Percentiles rank a stretch among this genome's conserved stretches.
These are phyloP conservation scores for Gonatopus flavifemur DNA, from an alignment of 1,140 invertebrate genomes.

Conservation along the genomic window DNA sequence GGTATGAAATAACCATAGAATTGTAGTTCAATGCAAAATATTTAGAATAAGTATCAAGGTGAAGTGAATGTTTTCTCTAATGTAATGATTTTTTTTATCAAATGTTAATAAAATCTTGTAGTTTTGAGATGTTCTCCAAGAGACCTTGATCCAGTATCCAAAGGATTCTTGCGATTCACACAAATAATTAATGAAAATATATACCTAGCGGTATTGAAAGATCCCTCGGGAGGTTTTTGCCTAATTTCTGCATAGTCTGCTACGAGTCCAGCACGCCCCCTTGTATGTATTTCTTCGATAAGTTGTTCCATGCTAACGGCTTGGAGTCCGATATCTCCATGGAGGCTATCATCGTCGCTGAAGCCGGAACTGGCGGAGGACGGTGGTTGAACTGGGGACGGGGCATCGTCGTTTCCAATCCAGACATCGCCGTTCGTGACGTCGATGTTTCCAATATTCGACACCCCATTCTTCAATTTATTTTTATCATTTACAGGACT, in stretches of 20 bases:
- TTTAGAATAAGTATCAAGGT: no score
- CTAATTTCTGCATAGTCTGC: slow-evolving; percentile 86
- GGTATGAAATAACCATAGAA: no score
- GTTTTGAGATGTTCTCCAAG: no score
- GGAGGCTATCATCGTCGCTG: slow-evolving; percentile 84
- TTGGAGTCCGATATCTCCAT: slow-evolving; percentile 63
- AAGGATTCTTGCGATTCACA: no score
- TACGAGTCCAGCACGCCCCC: slow-evolving; percentile 76
- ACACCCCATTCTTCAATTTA: slow-evolving; percentile 45
- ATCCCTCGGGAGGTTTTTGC: slow-evolving; percentile 77
- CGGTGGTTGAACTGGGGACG: slow-evolving; percentile 69
- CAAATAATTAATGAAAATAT: no score
- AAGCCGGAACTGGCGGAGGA: slow-evolving; percentile 82
- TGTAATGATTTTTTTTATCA: no score
- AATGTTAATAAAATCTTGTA: no score
- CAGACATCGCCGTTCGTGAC: slow-evolving; percentile 53
- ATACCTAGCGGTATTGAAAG: slow-evolving; percentile 74
- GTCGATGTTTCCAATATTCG: slow-evolving; percentile 48
- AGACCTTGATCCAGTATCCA: no score
- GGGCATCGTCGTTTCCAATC: slow-evolving; percentile 53
- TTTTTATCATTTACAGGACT: slow-evolving; percentile 50
- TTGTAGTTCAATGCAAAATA: no score
- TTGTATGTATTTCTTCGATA: slow-evolving; percentile 72
- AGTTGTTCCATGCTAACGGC: slow-evolving; percentile 76
- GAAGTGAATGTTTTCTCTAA: no score